Base-by-base conservation (phyloP, 2,888 invertebrate species). In the Willowsia nigromaculata region DNA sequence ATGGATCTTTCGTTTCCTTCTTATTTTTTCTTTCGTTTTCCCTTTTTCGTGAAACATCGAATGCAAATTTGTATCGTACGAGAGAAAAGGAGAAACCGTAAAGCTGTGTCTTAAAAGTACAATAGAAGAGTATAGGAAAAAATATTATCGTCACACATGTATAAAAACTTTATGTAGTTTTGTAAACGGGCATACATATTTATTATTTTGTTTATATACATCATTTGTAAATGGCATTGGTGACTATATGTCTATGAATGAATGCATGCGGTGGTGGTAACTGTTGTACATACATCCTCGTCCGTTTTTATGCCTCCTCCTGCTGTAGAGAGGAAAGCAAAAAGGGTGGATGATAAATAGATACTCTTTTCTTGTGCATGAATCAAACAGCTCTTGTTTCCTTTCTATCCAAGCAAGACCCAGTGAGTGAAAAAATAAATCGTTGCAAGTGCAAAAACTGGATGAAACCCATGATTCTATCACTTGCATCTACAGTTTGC, bases 261-360 rank as follows among this genome's bases (percentile, higher is more conserved):
- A 33, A 65, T 65, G n/a, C 65, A 65, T 13, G 68, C 25, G 68
- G 37, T 37, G 18, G n/a, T 68, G 40, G 68, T 22, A 40, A 68
- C 33, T 33, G 40, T 18, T 40, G 68, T 68, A 68, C 40, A 50
- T 71, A 56, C 43, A 56, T 33, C 25, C 43, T 50, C 65, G 65
- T 47, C 71, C n/a, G 15, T 50, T 5, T 33, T 3, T n/a, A 53
- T 84, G 59, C 84, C 74, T 71, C 71, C 74, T 83, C 40, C 74
- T 65, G 82, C 9, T 56, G 22, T 56, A 80, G 56, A 37, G 18
- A 56, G 76, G 13, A 78, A 85, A 25, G 62, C 43, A 30, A 85
- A 76, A 78, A 85, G 86, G 86, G 80, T 78, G 68, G 68, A 86
- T 86, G 86, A 86, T 86, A 86, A 86, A 86, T 86, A 86, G 86